Evolutionary conservation across 2,888 invertebrate species (phyloP), one percentile per base, ranked within the genome.

Genomic region (Microplitis manilae): DNA sequence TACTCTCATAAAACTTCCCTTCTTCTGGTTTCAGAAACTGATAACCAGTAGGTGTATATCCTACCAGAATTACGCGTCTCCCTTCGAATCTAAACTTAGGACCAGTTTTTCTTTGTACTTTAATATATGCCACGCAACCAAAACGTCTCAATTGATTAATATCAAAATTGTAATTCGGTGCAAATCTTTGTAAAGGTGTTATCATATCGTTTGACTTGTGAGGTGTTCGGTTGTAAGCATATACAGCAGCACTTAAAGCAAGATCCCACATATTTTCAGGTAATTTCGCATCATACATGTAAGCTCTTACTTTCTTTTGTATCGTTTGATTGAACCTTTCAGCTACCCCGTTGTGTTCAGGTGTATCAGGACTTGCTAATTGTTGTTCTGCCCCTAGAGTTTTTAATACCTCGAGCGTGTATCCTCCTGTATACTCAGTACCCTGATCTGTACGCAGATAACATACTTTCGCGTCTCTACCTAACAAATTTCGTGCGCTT

Each of bases 401-500:
- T 5, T 73, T 74, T n/a, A 83, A 73, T 1, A 82, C 79, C 59
- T 80, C 81, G 15, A 76, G 13, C 1, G 81, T 81, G 20, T 81
- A 68, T 1, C 79, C 78, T n/a, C 82, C 81, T 20, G 80, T 83
- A 72, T 61, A 82, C 67, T 84, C 81, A 0, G 70, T 83, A 30
- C 79, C 83, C 38, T 82, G 73, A 75, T 84, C 82, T 2, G 78
- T 69, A 6, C 80, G 73, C 64, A 83, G 69, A 70, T 83, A 83
- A 64, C 83, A 84, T 2, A 83, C 75, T 68, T 83, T 82, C 13
- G 76, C 78, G 68, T 82, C 78, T 8, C 38, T 38, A 15, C 81
- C 82, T 70, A 81, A 67, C 65, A 83, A 39, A 75, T 83, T 83
- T 78, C 81, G 73, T 8, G 81, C 77, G 9, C 79, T 78, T 60